These are phyloP conservation scores for Tangara arthus DNA, from an alignment of 2,797 vertebrate genomes.

Conservation along the genomic window DNA sequence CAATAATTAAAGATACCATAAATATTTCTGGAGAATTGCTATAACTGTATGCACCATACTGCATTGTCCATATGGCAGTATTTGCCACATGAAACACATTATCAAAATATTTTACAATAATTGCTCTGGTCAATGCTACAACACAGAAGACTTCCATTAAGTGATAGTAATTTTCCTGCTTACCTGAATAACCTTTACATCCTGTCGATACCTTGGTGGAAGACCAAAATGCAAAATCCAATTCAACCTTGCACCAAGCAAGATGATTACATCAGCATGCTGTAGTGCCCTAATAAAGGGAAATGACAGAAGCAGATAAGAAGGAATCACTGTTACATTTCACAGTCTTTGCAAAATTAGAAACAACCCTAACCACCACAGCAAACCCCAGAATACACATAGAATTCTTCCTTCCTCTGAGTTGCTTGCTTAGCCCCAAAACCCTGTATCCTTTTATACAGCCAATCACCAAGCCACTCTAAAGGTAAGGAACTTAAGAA, in stretches of 20 bases:
- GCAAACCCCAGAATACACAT: background rate
- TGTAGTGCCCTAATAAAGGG: slow-evolving; percentile 84
- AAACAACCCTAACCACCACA: background rate
- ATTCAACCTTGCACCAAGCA: slow-evolving; percentile 93
- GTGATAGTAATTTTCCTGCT: background rate
- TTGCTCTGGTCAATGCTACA: background rate
- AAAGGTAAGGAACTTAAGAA: background rate
- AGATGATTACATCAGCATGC: slow-evolving; percentile 88
- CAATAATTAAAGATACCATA: background rate
- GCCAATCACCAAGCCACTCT: background rate
- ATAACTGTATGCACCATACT: background rate
- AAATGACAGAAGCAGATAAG: background rate
- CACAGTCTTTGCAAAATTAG: slow-evolving; percentile 3
- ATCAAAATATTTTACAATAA: background rate
- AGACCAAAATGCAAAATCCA: slow-evolving; percentile 98
- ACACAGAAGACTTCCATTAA: background rate
- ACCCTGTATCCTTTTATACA: background rate
- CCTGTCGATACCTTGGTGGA: slow-evolving; percentile 86
- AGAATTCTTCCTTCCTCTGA: background rate
- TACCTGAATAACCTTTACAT: slow-evolving; percentile 94
- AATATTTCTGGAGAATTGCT: background rate
- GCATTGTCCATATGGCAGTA: background rate
- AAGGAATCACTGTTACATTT: background rate
- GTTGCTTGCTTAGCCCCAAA: background rate
- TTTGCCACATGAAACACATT: background rate